Base-by-base conservation (phyloP, 2,888 invertebrate species). In the Thymelicus acteon region DNA sequence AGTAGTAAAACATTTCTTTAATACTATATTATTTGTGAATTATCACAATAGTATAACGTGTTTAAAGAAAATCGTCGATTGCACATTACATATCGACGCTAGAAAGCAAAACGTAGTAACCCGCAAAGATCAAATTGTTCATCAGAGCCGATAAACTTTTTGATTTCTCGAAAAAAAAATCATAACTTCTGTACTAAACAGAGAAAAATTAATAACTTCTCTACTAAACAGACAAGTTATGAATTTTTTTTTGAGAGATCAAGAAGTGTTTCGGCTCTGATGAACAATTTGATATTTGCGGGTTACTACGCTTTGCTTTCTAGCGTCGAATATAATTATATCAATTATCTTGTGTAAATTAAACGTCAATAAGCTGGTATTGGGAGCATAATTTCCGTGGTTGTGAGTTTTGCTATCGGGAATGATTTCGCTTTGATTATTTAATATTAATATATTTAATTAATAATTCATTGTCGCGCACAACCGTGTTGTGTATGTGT, bases 361-460 rank as follows among this genome's bases (percentile, higher is more conserved):
- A 85, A 83, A 81, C 84, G 85, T 86, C 87, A 84, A 84, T 86
- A 90, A 92, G 93, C 93, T 93, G 93, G 93, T 93, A 91, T 90
- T 92, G 93, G 93, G 93, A 93, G 93, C 93, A 93, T 93, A 80
- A 90, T 92, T 93, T 93, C 93, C 93, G 92, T 88, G 92, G 93
- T 93, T 93, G 93, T 93, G 93, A 93, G 85, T 85, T 88, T 87
- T 86, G 84, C 91, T 90, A 86, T 91, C 93, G 93, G 93, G 86
- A 93, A 93, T 93, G 89, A 90, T 86, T 92, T 92, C 90, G 87
- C 85, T 78, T 85, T 85, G 83, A 85, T 86, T 85, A 86, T 86
- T 84, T 83, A 82, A 84, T 71, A 58, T 58, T 58, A 72, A 81
- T 81, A 81, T 81, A 79, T 80, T 82, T 83, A 86, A 85, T 79